Base-by-base conservation (phyloP, 1,140 invertebrate genomes). In the Brachionus manjavacas region DNA sequence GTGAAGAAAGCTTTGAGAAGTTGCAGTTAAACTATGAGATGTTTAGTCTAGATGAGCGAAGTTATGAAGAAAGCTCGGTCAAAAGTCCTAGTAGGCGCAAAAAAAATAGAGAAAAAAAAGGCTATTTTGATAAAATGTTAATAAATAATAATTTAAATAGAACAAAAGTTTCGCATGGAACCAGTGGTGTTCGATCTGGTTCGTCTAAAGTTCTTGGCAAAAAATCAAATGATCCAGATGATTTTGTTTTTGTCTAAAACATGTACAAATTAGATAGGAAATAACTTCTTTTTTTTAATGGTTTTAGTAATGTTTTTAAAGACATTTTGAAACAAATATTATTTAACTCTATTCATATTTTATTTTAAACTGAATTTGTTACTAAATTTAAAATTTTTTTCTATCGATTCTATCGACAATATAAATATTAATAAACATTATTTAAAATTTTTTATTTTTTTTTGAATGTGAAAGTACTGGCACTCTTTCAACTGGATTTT, bases 261-360 rank as follows among this genome's bases (percentile, higher is more conserved):
- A 7, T 72, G 68, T 72, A 72, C 16, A 72, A 72, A 11, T 14
- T 41, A 9, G 68, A 41, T 41, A 72, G 52, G 52, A 72, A 72
- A 41, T 72, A 11, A 16, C 16, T 39, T 41, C 43, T 31, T 68
- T 68, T 31, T 31, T 68, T 68, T 4, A 31, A 31, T 14, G 9
- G 28, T 72, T 72, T 72, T 72, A 72, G 68, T 72, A 39, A 72
- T 72, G 68, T 72, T 72, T 72, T 16, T 72, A 60, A 16, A 60
- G 20, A 60, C 52, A 20, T 25, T 60, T 60, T 20, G 52, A 60
- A 20, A 60, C n/a, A 20, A 23, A 9, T 16, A 20, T 20, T 60
- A 55, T 55, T 55, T 55, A 55, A 20, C 16, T 55, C 8, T 55
- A 28, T 68, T 3, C 12, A 35, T 2, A 23, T 70, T 31, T 70